Conservation (phyloP, 2,888 invertebrate species). For the Philopedon plagiatum region DNA sequence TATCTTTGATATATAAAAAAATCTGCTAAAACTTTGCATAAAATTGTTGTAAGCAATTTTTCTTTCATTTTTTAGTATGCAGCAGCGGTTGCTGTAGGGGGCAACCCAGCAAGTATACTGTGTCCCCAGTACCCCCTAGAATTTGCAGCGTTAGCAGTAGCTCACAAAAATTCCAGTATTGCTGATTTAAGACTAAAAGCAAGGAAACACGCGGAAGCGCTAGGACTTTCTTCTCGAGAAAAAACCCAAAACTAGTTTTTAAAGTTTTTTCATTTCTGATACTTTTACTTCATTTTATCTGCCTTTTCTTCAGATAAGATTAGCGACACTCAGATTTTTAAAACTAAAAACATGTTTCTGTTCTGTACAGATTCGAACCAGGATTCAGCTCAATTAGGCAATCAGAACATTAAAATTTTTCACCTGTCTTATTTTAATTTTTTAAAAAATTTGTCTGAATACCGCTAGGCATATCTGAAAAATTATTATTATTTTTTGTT, state of each 20-base stretch:
- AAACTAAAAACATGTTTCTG: no score
- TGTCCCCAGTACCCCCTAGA: slow-evolving; percentile 81
- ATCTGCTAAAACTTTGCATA: no score
- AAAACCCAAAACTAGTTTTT: slow-evolving; percentile 49
- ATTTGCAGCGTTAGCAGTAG: slow-evolving; percentile 85
- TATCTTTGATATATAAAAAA: no score
- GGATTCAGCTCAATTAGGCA: no score
- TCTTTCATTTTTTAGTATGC: slow-evolving; percentile 67
- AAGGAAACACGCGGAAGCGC: slow-evolving; percentile 91
- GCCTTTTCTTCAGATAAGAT: neutral
- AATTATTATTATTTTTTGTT: no score
- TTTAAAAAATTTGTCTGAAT: no score
- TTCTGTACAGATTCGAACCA: no score
- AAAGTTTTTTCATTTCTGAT: neutral
- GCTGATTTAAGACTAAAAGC: slow-evolving; percentile 95
- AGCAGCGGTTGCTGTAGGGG: slow-evolving; percentile 71
- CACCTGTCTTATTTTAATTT: no score
- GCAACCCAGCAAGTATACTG: slow-evolving; percentile 71
- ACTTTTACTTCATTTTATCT: neutral
- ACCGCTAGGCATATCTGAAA: no score
- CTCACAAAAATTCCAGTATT: slow-evolving; percentile 92
- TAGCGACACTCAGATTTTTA: neutral
- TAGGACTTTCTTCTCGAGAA: slow-evolving; percentile 72
- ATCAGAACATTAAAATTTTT: no score
- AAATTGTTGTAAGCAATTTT: slow-evolving; percentile 7